phyloP scores from a whole-genome alignment of 2,113 vertebrate species.

The Pangasianodon hypophthalmus region DNA sequence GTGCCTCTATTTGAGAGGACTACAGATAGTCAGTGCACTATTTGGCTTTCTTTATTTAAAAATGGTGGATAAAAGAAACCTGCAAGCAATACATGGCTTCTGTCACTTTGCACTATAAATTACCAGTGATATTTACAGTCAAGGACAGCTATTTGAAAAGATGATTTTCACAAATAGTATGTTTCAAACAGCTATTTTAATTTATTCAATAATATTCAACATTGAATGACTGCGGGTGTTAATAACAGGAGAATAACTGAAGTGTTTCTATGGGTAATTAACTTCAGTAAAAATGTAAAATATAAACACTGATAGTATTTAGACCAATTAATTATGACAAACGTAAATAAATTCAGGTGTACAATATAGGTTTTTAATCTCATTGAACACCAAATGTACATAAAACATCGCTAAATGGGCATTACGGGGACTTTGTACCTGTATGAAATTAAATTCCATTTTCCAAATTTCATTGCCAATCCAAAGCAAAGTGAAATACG shows the following conservation, averaged over 20 bases:
- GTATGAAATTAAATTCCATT: neutral
- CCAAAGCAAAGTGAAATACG: neutral
- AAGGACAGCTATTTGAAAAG: neutral
- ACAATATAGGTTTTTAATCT: neutral
- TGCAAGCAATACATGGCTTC: neutral
- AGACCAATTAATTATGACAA: neutral
- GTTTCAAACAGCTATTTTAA: neutral
- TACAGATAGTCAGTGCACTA: neutral
- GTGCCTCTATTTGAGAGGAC: neutral
- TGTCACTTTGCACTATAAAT: neutral
- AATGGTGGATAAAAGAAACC: neutral
- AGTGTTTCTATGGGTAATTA: neutral
- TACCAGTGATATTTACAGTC: neutral
- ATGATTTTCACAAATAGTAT: neutral
- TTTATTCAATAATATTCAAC: neutral
- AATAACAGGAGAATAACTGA: neutral
- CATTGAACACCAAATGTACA: neutral
- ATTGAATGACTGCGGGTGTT: neutral
- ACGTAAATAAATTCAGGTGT: neutral
- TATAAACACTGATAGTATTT: neutral
- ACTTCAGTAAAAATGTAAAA: neutral
- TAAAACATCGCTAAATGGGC: neutral
- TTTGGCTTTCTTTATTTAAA: neutral
- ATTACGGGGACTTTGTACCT: neutral
- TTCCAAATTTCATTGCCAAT: neutral